Evolutionary conservation across 2,797 vertebrate genomes (phyloP), one percentile per base, ranked within the genome.

Genomic region (Antennarius maculatus): DNA sequence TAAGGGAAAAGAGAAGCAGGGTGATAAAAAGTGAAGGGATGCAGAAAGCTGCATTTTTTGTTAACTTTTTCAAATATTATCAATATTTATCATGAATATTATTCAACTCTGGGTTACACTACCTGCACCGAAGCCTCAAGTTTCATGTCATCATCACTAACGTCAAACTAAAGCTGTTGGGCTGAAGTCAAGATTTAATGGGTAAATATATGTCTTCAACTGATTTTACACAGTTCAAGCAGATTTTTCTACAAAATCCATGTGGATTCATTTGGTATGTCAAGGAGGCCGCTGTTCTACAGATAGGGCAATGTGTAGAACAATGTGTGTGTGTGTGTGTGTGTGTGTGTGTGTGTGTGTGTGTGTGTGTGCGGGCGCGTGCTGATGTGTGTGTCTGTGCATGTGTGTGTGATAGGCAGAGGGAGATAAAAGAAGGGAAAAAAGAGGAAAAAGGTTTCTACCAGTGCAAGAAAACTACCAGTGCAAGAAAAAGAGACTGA

Each of bases 231-330:
- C 49, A 67, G 69, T 39, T 46, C 54, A 62, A 58, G 56, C 47
- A 74, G 63, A 75, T 64, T 64, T 18, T 12, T 56, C 73, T 64
- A 48, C 27, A 13, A 69, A 74, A 77, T 70, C 74, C 72, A 66
- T 80, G 69, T 70, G 81, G 76, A 87, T 87, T 81, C 74, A 83
- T 88, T 81, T 74, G 66, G 71, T 68, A 80, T 75, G 72, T 71
- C 18, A 14, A 64, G 45, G 74, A 81, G 53, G 69, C 80, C 77
- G 76, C 52, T 60, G 45, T 15, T 50, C 66, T 56, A 72, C 27
- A 71, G 82, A 87, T 85, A 82, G 86, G 76, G 62, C 75, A n/a
- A n/a, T 69, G 56, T 71, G n/a, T 66, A 39, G 50, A 68, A 77
- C 52, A 66, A 48, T n/a, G 23, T 23, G 23, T 23, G 23, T 23